Percentiles rank a stretch among this genome's conserved stretches.
Conservation (phyloP, 2,888 invertebrate species). For the Lingula anatina region DNA sequence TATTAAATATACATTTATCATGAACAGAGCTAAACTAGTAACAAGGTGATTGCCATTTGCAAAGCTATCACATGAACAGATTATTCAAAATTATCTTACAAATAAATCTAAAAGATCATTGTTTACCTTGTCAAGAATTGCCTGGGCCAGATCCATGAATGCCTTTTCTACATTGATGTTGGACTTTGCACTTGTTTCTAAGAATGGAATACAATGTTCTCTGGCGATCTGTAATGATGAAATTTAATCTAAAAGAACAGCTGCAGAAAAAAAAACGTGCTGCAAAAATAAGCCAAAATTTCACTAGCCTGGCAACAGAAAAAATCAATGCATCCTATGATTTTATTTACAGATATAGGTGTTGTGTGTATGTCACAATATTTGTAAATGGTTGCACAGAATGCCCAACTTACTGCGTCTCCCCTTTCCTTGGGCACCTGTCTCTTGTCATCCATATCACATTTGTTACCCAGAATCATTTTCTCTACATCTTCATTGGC, state of each 20-base stretch:
- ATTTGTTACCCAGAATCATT: constrained; percentile 97
- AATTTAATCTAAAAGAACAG: no score
- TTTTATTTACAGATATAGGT: no score
- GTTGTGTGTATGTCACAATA: no score
- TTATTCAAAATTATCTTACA: not conserved
- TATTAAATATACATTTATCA: not conserved
- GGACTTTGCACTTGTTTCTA: constrained; percentile 97
- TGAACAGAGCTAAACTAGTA: not conserved
- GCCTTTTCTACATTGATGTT: constrained; percentile 95
- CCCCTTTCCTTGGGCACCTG: constrained; percentile 89
- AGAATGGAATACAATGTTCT: constrained; percentile 91
- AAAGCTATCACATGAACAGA: not conserved
- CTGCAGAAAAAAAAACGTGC: no score
- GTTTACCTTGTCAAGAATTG: constrained; percentile 77
- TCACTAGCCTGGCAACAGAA: no score
- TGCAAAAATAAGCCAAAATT: not conserved
- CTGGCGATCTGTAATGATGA: constrained; percentile 72
- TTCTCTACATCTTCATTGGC: constrained; percentile 98
- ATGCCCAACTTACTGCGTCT: constrained; percentile 73
- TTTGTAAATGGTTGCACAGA: no score
- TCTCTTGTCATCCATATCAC: constrained; percentile 94
- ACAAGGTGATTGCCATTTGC: not conserved
- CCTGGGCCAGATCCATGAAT: constrained; percentile 89
- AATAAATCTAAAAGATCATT: not conserved
- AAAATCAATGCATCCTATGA: no score